These are phyloP conservation scores for Folsomia manolachei DNA, from an alignment of 2,888 invertebrate species.

Conservation along the genomic window DNA sequence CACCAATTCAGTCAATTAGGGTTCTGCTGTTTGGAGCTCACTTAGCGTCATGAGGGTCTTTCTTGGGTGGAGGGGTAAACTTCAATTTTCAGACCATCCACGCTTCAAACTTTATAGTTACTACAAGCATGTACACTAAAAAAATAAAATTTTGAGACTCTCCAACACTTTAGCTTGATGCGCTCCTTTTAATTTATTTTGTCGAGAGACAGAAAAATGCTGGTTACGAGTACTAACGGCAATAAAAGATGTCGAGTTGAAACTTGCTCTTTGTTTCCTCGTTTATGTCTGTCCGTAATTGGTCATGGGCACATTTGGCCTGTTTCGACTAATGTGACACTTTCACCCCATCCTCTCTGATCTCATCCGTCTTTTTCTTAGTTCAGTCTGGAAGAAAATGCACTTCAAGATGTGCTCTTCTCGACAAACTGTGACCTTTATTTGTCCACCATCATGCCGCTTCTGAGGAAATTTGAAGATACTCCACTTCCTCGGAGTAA, in stretches of 20 bases:
- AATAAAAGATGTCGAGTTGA: neutral
- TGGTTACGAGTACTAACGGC: neutral
- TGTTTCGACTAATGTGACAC: slow-evolving; percentile 41
- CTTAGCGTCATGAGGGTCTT: neutral
- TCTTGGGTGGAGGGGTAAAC: neutral
- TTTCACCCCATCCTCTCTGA: slow-evolving; percentile 34
- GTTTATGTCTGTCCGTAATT: slow-evolving; percentile 26
- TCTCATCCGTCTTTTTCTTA: slow-evolving; percentile 37
- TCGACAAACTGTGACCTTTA: too few species aligned
- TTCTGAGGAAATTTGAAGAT: too few species aligned
- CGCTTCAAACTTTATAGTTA: too few species aligned
- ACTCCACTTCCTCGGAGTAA: too few species aligned
- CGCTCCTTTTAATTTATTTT: slow-evolving; percentile 5
- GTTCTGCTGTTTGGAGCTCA: neutral
- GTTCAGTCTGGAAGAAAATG: too few species aligned
- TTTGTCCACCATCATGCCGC: too few species aligned
- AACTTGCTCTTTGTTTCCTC: neutral
- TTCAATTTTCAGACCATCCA: neutral
- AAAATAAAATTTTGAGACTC: neutral
- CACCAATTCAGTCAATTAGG: slow-evolving; percentile 7
- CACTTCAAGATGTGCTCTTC: too few species aligned
- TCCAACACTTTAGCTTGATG: neutral
- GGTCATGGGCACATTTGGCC: slow-evolving; percentile 39
- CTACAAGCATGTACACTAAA: too few species aligned
- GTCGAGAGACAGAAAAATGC: neutral